These are phyloP conservation scores for Stomatorhinus walkeri DNA, from an alignment of 2,797 vertebrate species.

Conservation along the genomic window DNA sequence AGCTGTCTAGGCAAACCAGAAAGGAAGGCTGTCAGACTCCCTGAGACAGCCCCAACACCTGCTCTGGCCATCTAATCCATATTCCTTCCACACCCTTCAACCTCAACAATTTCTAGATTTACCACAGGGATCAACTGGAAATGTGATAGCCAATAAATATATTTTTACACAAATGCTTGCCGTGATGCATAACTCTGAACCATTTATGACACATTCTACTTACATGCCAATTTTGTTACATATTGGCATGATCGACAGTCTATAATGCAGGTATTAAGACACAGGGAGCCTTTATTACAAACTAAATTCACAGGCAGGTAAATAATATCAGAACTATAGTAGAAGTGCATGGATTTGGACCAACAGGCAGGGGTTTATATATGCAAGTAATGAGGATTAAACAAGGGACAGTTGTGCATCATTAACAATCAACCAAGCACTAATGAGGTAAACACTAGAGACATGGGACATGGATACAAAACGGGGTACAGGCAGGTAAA, in stretches of 20 bases:
- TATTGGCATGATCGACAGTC: background rate
- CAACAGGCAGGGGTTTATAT: background rate
- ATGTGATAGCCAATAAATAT: background rate
- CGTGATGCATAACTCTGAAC: background rate
- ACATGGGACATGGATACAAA: background rate
- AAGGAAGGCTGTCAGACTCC: background rate
- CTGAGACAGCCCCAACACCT: background rate
- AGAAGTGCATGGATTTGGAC: background rate
- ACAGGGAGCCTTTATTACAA: background rate
- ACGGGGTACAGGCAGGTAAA: background rate
- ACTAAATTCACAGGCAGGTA: background rate
- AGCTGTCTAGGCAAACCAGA: background rate
- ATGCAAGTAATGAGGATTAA: background rate
- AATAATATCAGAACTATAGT: background rate
- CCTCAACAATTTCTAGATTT: background rate
- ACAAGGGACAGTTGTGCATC: background rate
- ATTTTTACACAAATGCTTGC: background rate
- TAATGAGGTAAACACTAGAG: background rate
- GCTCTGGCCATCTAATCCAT: background rate
- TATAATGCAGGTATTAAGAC: background rate
- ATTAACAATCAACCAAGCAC: background rate
- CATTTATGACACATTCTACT: background rate
- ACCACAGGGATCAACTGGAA: background rate
- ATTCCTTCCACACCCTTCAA: background rate
- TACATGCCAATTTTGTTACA: background rate